Base-by-base conservation (phyloP, 1,140 invertebrate species). In the Drosophila watanabei region DNA sequence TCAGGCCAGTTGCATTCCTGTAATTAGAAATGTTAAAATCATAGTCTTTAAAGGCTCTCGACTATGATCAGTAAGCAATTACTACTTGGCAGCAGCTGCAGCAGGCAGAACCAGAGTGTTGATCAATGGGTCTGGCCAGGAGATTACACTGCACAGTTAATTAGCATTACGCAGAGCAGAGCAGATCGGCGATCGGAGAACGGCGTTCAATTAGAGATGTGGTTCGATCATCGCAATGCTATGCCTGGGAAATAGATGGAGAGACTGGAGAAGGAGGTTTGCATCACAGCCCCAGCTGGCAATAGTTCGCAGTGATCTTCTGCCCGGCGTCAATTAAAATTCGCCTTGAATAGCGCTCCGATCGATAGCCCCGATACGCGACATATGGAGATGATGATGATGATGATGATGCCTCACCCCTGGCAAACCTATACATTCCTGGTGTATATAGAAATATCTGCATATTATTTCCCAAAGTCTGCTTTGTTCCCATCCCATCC, bases 301-400 rank as follows among this genome's bases (percentile, higher is more conserved):
- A 45, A 56, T 69, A 69, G 65, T 71, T 51, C 56, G 68, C 28
- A 61, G 33, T 61, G 71, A 75, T 75, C 69, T 75, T 73, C 71
- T 73, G 68, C 32, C 45, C 32, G 33, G 68, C 71, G 69, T 75
- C 69, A 75, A 75, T 75, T 75, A 73, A 73, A 73, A 75, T 73
- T 75, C 57, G 71, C 69, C 71, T 75, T 75, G 71, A 75, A 75
- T 73, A 73, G 24, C 39, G 32, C 37, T 39, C 30, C 69, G 69
- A 75, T 75, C 71, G 39, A 75, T 75, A 43, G 69, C 68, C 48
- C 48, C 68, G 65, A 64, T 43, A 64, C 35, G 35, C 63, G 68
- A 71, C 68, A 71, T 69, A 66, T 56, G 63, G 63, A 56, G 60
- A 37, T 48, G 43, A 18, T 39, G 33, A 33, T 33, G 33, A 9